Base-by-base conservation (phyloP, 2,888 invertebrate genomes). In the Coronaproctus castanopsis region DNA sequence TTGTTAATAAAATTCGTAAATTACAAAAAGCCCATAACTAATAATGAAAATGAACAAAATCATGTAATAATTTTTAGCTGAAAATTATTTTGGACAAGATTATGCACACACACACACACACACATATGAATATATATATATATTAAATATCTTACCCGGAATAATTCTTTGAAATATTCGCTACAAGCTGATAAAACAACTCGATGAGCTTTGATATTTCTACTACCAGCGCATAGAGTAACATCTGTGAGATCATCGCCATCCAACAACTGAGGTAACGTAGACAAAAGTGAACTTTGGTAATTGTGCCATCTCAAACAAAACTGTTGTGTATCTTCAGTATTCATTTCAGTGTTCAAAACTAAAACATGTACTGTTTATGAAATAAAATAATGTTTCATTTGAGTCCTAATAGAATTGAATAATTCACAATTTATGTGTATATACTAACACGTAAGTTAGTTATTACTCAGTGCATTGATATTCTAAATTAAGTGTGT, bases 111-210 rank as follows among this genome's bases (percentile, higher is more conserved):
- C n/a, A n/a, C n/a, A n/a, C n/a, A n/a, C n/a, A n/a, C n/a, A n/a
- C n/a, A n/a, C n/a, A n/a, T n/a, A n/a, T n/a, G n/a, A n/a, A n/a
- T n/a, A n/a, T n/a, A n/a, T n/a, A n/a, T n/a, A n/a, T n/a, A n/a
- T n/a, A n/a, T n/a, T n/a, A n/a, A n/a, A n/a, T n/a, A 52, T 54
- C 21, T 64, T 72, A 84, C 85, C 81, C 84, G 84, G 75, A 90
- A 89, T 63, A 90, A 75, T 68, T 88, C 87, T 67, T 87, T 82
- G 72, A 91, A 91, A 74, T 91, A 91, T 65, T 84, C 83, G 73
- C 90, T 90, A 74, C 91, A 90, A 64, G 89, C 87, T 23, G 90
- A 90, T 60, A 91, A 75, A 57, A 91, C 85, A 57, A 91, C 80
- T 68, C 82, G 80, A 72, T 91, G 91, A 1, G 90, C 91, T 67